phyloP scores from a whole-genome alignment of 1,140 invertebrate species.

The Helicorthomorpha holstii region DNA sequence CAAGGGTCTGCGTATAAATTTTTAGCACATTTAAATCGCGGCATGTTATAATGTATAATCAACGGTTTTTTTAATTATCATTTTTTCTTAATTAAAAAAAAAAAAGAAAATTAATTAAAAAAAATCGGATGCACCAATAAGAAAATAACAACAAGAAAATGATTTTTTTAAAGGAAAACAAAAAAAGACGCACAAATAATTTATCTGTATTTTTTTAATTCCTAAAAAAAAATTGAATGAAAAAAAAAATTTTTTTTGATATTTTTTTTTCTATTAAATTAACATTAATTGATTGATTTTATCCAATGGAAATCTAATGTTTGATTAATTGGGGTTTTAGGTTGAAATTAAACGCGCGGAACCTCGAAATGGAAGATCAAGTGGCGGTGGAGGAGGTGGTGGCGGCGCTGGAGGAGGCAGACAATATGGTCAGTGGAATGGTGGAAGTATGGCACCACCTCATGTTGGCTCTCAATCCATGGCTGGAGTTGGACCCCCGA shows the following conservation, averaged over 20 bases:
- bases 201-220: constrained; percentile 4
- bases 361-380: constrained; percentile 62
- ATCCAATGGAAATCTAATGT: no score
- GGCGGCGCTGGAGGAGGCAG: no score
- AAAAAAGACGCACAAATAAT: constrained; percentile 4
- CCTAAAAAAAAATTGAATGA: background rate
- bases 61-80: background rate
- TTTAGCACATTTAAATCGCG: background rate
- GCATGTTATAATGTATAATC: background rate
- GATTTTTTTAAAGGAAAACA: no score
- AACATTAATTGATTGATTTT: no score
- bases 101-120: background rate
- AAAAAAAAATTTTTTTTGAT: background rate
- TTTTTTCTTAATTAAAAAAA: background rate
- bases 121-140: background rate
- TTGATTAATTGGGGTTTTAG: no score
- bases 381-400: no score
- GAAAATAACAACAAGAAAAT: background rate
- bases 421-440: constrained; percentile 8
- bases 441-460: constrained; percentile 5
- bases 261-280: background rate
- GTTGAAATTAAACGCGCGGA: constrained; percentile 85
- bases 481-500: constrained; percentile 34
- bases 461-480: constrained; percentile 53
- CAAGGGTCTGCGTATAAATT: background rate